Conservation (phyloP, 2,888 invertebrate genomes). For the Eurois occulta region DNA sequence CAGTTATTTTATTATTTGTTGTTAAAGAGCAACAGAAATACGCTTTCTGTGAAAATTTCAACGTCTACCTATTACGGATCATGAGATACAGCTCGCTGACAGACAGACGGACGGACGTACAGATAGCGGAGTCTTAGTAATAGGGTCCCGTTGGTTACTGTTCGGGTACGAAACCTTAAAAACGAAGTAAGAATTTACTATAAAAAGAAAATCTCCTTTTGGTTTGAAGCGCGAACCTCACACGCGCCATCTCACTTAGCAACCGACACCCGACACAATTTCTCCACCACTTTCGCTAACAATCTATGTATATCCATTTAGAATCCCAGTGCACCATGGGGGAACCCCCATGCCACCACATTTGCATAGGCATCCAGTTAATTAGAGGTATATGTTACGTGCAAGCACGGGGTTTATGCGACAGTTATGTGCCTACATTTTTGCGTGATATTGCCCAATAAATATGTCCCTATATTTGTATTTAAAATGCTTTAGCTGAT, state of each 20-base stretch:
- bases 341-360: slow-evolving; percentile 75
- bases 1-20: too few relatives aligned
- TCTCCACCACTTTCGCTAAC: slow-evolving; percentile 44
- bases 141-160: too few relatives aligned
- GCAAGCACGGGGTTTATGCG: slow-evolving; percentile 70
- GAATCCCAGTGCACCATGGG: slow-evolving; percentile 61
- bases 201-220: neutral
- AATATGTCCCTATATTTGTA: slow-evolving; percentile 42
- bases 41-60: too few relatives aligned
- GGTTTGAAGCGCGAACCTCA: neutral
- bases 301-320: slow-evolving; percentile 35
- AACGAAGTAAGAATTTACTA: too few relatives aligned
- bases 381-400: slow-evolving; percentile 74
- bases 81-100: too few relatives aligned
- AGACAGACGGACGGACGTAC: too few relatives aligned
- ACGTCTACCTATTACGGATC: too few relatives aligned
- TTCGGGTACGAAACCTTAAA: too few relatives aligned
- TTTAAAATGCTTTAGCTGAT: slow-evolving; percentile 34
- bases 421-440: slow-evolving; percentile 38
- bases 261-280: slow-evolving; percentile 19
- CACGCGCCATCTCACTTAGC: neutral
- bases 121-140: too few relatives aligned
- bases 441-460: slow-evolving; percentile 51
- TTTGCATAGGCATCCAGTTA: slow-evolving; percentile 78
- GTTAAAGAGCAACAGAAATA: too few relatives aligned